Evolutionary conservation across 2,797 vertebrate genomes (phyloP), one percentile per base, ranked within the genome.

Genomic region (Hirundo rustica): DNA sequence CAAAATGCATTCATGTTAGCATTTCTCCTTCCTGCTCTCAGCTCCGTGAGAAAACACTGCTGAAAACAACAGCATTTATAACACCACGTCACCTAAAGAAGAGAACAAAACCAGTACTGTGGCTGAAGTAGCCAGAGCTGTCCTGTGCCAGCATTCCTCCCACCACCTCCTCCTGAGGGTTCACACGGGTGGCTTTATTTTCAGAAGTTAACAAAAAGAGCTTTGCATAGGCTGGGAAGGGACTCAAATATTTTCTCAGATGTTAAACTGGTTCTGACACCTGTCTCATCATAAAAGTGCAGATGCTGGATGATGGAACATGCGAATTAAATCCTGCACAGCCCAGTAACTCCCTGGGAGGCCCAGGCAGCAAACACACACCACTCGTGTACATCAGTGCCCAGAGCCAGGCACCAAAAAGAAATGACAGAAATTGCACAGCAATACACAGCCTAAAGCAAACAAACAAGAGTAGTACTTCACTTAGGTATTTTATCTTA

Each of bases 351-450:
- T 82, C 48, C 27, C 44, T 72, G 36, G 32, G n/a, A 91, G 84
- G 36, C 7, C 5, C 64, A 32, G 20, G 79, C 0, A 25, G 50
- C 26, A 54, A 40, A 79, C 53, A 60, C 0, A 1, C 7, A 13
- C 8, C 38, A 12, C 7, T 29, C 0, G 0, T 7, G 4, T 42
- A 54, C 0, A 7, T 10, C 67, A 82, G 16, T 5, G 10, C 29
- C 36, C 57, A 27, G 13, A 38, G 40, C 10, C 9, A 6, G 67
- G n/a, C 25, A 61, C 51, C 25, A 29, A 26, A 85, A 34, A 1
- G 13, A 77, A 77, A 48, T 1, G 9, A 68, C 13, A 51, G 67
- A 93, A 88, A 34, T n/a, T n/a, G n/a, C 12, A 5, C 25, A 76
- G 14, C 20, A 22, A n/a, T 1, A 11, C 5, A 3, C 58, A 50